Evolutionary conservation across 2,888 invertebrate genomes (phyloP).

Genomic region (Nomada ruficornis): DNA sequence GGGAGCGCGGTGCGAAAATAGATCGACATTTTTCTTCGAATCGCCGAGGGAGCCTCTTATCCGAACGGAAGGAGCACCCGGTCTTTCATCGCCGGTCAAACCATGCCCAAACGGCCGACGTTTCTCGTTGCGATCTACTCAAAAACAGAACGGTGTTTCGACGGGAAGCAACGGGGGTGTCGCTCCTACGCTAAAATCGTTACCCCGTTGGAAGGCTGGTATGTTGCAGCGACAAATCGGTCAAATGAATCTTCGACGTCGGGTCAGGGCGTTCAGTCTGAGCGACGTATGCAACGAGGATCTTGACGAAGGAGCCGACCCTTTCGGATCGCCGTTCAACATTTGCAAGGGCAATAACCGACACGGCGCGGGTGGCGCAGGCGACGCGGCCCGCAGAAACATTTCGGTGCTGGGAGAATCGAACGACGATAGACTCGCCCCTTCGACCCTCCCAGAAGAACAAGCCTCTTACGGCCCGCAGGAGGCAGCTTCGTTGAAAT

Average conservation of each 20-base stretch:
- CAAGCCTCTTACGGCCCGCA: neutral
- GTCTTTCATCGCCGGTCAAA: constrained; percentile 76
- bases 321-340: neutral
- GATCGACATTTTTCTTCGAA: constrained; percentile 71
- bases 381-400: neutral
- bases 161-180: neutral
- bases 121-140: constrained; percentile 78
- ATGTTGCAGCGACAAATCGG: constrained; percentile 81
- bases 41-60: constrained; percentile 79
- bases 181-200: constrained; percentile 49
- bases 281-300: constrained; percentile 79
- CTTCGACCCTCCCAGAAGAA: neutral
- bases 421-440: neutral
- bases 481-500: neutral
- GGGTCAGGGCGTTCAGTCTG: constrained; percentile 80
- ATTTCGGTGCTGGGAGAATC: neutral
- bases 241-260: constrained; percentile 77
- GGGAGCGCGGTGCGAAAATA: constrained; percentile 33
- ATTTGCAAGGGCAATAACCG: neutral
- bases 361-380: neutral
- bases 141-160: constrained; percentile 49
- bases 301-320: constrained; percentile 24
- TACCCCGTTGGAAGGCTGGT: constrained; percentile 82
- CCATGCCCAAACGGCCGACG: constrained; percentile 65
- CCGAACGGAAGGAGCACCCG: constrained; percentile 76